Percentiles rank a stretch among this genome's conserved stretches.
Evolutionary conservation across 1,140 invertebrate genomes (phyloP).

Genomic region (Dreissena rostriformis): DNA sequence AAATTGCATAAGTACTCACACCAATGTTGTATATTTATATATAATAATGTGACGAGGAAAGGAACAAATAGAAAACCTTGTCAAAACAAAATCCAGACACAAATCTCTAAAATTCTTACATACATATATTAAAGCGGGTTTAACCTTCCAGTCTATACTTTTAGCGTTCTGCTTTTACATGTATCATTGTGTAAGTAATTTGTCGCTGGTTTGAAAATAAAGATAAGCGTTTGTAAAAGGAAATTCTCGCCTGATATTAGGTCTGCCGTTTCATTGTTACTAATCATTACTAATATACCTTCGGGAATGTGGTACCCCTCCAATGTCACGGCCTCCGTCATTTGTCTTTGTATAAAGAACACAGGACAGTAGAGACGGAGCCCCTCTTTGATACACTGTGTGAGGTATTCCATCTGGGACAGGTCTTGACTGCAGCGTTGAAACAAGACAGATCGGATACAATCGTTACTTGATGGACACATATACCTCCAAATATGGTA

Average conservation of each 20-base stretch:
- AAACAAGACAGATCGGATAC: too few species aligned
- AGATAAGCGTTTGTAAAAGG: too few species aligned
- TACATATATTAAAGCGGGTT: too few species aligned
- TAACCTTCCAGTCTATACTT: not conserved
- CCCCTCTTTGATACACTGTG: slow-evolving; percentile 79
- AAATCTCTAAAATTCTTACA: not conserved
- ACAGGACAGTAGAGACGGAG: slow-evolving; percentile 79
- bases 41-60: not conserved
- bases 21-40: too few species aligned
- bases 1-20: too few species aligned
- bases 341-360: slow-evolving; percentile 87
- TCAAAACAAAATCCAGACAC: not conserved
- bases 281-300: not conserved
- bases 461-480: too few species aligned
- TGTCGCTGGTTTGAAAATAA: too few species aligned
- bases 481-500: too few species aligned
- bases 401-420: slow-evolving; percentile 76
- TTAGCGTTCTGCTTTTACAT: not conserved
- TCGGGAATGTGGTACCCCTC: slow-evolving; percentile 55
- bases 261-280: too few species aligned
- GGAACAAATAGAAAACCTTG: not conserved
- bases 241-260: too few species aligned
- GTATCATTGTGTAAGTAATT: not conserved
- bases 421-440: slow-evolving; percentile 66
- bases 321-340: slow-evolving; percentile 50